These are phyloP conservation scores for Diorhabda carinulata DNA, from an alignment of 1,140 invertebrate genomes.

Conservation along the genomic window DNA sequence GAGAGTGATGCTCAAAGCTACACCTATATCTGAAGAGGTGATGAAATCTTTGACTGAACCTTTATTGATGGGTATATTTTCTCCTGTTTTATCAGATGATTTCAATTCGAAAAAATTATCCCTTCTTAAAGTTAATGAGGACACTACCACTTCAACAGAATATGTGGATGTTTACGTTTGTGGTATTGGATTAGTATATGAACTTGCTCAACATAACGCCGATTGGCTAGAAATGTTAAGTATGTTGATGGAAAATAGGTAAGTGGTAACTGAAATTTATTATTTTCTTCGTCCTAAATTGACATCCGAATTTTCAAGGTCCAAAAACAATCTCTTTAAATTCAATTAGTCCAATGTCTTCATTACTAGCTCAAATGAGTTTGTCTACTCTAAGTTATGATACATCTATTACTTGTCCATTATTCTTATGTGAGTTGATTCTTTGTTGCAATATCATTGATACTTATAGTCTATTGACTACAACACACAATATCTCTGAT, in stretches of 20 bases:
- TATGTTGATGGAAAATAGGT: constrained; percentile 19
- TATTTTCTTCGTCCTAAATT: no score
- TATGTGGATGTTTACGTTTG: constrained; percentile 11
- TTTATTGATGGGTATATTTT: constrained; percentile 5
- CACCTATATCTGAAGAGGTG: neutral
- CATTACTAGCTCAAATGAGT: no score
- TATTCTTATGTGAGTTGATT: no score
- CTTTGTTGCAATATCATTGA: no score
- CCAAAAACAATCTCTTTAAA: no score
- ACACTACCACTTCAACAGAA: constrained; percentile 8
- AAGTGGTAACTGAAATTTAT: neutral
- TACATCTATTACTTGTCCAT: no score
- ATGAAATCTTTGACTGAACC: constrained; percentile 10
- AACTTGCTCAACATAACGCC: constrained; percentile 11
- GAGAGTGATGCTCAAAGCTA: constrained; percentile 11
- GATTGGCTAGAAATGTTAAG: constrained; percentile 9
- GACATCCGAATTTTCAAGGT: no score
- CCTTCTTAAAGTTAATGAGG: constrained; percentile 10
- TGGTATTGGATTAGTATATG: constrained; percentile 12
- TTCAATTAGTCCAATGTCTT: no score
- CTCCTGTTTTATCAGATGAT: constrained; percentile 8
- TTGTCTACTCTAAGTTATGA: no score
- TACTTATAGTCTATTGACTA: no score
- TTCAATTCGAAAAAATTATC: constrained; percentile 7
- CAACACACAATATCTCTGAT: no score